Conservation (phyloP, 2,113 vertebrate genomes). For the Isichthys henryi region DNA sequence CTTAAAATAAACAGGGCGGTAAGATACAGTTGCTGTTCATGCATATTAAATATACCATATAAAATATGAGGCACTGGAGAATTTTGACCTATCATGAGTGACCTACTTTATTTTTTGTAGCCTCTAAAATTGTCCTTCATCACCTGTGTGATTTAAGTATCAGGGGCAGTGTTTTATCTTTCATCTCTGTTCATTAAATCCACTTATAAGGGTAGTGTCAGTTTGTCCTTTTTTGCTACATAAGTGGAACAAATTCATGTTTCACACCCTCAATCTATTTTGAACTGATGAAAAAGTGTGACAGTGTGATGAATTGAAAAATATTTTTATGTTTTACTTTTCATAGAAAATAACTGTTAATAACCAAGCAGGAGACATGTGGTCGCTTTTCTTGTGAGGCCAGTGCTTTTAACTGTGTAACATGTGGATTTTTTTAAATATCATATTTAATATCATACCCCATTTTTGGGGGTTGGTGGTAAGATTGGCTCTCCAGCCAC, state of each 20-base stretch:
- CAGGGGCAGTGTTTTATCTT: conserved; percentile 33
- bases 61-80: neutral
- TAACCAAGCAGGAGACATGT: neutral
- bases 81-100: conserved; percentile 16
- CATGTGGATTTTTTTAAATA: neutral
- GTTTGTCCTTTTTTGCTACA: conserved; percentile 22
- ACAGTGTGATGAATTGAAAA: neutral
- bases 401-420: neutral
- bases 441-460: too few relatives aligned
- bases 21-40: neutral
- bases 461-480: too few relatives aligned
- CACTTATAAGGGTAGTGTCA: conserved; percentile 36
- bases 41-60: conserved; percentile 23
- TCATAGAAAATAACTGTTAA: neutral
- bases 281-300: conserved; percentile 10
- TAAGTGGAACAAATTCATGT: conserved; percentile 23
- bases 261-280: neutral
- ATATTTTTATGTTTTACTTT: neutral
- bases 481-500: too few relatives aligned
- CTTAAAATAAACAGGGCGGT: neutral
- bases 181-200: conserved; percentile 54
- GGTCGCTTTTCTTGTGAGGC: neutral
- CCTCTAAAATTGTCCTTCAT: conserved; percentile 31
- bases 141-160: conserved; percentile 14
- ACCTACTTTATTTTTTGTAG: conserved; percentile 16